Percentiles rank a stretch among this genome's conserved stretches.
Evolutionary conservation across 2,888 invertebrate species (phyloP).

Genomic region (Ormia ochracea): DNA sequence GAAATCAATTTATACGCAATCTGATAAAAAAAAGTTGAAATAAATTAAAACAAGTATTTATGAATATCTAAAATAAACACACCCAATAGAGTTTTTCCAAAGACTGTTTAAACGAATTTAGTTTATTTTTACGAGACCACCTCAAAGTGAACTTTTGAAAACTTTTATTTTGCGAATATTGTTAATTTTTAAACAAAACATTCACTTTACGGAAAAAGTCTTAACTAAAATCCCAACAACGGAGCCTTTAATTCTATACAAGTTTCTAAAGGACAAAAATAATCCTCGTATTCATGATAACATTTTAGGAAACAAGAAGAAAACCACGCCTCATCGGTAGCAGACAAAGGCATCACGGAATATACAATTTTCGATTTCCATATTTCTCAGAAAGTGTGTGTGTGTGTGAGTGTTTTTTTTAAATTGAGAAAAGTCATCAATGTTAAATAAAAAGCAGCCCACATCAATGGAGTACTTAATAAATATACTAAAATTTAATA

Average conservation of each 20-base stretch:
- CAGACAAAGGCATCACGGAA: conserved; percentile 51
- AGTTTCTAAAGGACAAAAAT: conserved; percentile 60
- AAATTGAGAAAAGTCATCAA: conserved; percentile 33
- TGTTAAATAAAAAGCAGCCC: conserved; percentile 50
- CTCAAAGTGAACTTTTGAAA: conserved; percentile 37
- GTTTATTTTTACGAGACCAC: not conserved
- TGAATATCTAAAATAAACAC: not conserved
- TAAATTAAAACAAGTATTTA: not conserved
- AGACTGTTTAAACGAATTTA: conserved; percentile 58
- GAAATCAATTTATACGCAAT: conserved; percentile 37
- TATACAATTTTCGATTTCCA: conserved; percentile 20
- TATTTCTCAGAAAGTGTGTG: not conserved
- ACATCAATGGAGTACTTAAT: conserved; percentile 74
- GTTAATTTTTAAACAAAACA: conserved; percentile 54
- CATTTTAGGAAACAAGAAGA: conserved; percentile 67
- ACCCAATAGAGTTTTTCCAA: not conserved
- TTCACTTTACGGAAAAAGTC: conserved; percentile 60
- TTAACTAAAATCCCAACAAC: conserved; percentile 75
- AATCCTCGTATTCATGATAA: conserved; percentile 47
- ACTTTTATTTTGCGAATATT: conserved; percentile 24
- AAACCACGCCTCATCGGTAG: conserved; percentile 77
- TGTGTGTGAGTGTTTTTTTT: not conserved
- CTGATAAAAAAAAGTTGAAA: not conserved
- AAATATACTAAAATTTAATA: conserved; percentile 75
- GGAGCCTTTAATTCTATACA: conserved; percentile 72